A percentile compares a stretch with the other conserved stretches of the same genome.
Evolutionary conservation across 2,888 invertebrate species (phyloP).

Genomic region (Pandemis heparana): DNA sequence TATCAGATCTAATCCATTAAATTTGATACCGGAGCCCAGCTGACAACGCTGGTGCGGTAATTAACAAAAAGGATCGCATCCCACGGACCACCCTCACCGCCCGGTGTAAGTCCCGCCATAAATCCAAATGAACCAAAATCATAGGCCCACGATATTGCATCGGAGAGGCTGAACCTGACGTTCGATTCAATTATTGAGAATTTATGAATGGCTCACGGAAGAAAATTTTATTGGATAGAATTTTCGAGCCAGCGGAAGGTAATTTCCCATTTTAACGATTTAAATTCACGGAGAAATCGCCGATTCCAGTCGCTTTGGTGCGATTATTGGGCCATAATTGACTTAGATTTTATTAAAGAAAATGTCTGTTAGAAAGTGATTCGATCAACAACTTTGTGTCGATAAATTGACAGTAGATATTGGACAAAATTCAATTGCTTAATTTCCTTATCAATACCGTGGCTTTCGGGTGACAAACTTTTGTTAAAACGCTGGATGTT

Average conservation of each 20-base stretch:
- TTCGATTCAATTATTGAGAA: constrained; percentile 79
- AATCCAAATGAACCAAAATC: constrained; percentile 69
- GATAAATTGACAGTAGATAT: constrained; percentile 21
- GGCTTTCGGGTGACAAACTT: constrained; percentile 8
- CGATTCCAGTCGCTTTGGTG: constrained; percentile 57
- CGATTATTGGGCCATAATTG: constrained; percentile 31
- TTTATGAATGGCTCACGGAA: constrained; percentile 75
- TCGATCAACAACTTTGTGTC: constrained; percentile 35
- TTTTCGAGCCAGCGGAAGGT: constrained; percentile 67
- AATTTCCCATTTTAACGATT: constrained; percentile 72
- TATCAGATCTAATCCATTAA: constrained; percentile 64
- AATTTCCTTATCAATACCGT: constrained; percentile 27
- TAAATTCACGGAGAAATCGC: constrained; percentile 64
- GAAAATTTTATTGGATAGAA: constrained; percentile 75
- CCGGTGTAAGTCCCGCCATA: constrained; percentile 50
- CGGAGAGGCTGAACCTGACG: constrained; percentile 65
- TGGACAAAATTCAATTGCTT: constrained; percentile 28
- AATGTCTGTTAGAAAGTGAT: constrained; percentile 26
- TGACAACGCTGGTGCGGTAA: constrained; percentile 57
- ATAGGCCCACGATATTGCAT: constrained; percentile 68
- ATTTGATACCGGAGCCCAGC: constrained; percentile 58
- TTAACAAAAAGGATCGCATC: constrained; percentile 66
- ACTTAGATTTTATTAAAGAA: constrained; percentile 36
- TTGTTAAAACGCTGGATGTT: constrained; percentile 5
- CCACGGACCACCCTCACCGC: constrained; percentile 35